A percentile compares a stretch with the other conserved stretches of the same genome.
These are phyloP conservation scores for Physocephala rufipes DNA, from an alignment of 2,888 invertebrate genomes.

Conservation along the genomic window DNA sequence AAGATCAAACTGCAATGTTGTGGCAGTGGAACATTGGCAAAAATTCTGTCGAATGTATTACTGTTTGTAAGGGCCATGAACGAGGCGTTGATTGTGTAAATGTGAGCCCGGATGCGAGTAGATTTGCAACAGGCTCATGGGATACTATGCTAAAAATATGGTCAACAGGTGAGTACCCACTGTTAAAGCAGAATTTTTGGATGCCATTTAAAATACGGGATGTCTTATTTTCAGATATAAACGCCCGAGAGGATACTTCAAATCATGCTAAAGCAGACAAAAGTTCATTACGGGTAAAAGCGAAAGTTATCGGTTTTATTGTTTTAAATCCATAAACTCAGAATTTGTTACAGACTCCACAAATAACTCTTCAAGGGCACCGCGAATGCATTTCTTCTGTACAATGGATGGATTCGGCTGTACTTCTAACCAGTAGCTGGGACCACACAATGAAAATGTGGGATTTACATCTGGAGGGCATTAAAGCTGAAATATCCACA, in stretches of 20 bases:
- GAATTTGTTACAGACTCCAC: slow-evolving; percentile 72
- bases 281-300: slow-evolving; percentile 69
- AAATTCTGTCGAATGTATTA: slow-evolving; percentile 81
- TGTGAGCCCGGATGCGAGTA: slow-evolving; percentile 73
- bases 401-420: slow-evolving; percentile 82
- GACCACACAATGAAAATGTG: slow-evolving; percentile 95
- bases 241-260: slow-evolving; percentile 70
- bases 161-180: slow-evolving; percentile 73
- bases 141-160: slow-evolving; percentile 92
- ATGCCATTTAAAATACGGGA: background rate
- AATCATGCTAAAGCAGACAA: slow-evolving; percentile 68
- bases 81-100: slow-evolving; percentile 89
- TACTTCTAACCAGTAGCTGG: slow-evolving; percentile 89
- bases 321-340: background rate
- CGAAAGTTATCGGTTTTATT: background rate
- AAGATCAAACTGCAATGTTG: slow-evolving; percentile 89
- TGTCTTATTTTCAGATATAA: slow-evolving; percentile 63
- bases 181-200: too few species aligned
- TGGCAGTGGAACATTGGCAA: slow-evolving; percentile 85
- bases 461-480: slow-evolving; percentile 87
- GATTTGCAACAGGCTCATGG: slow-evolving; percentile 89
- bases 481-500: slow-evolving; percentile 84
- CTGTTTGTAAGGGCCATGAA: slow-evolving; percentile 89
- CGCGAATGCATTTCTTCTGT: slow-evolving; percentile 88
- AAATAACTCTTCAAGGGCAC: slow-evolving; percentile 90